A percentile compares a stretch with the other conserved stretches of the same genome.
These are phyloP conservation scores for Metopia argyrocephala DNA, from an alignment of 2,888 invertebrate species.

Conservation along the genomic window DNA sequence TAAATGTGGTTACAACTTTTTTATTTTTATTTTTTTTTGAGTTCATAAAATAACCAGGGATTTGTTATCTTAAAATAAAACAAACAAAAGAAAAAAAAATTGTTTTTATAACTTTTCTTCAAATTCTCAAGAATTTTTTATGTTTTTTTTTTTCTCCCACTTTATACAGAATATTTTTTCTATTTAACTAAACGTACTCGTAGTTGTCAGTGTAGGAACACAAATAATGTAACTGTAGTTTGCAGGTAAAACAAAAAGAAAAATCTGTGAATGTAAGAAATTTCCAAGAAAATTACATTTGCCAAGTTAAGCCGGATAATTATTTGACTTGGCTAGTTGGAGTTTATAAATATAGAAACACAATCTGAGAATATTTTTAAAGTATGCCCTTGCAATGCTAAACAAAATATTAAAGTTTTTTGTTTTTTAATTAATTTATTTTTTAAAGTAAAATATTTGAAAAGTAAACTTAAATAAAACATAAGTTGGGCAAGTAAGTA, in stretches of 20 bases:
- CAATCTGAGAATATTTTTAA: too few species aligned
- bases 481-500: too few species aligned
- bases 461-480: too few species aligned
- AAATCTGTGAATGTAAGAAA: not conserved
- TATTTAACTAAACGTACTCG: not conserved
- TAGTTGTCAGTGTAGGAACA: too few species aligned
- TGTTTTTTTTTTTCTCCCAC: not conserved
- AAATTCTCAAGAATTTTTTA: conserved; percentile 15
- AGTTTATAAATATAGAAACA: too few species aligned
- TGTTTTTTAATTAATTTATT: too few species aligned
- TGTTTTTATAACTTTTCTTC: conserved; percentile 3
- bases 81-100: conserved; percentile 12
- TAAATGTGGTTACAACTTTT: not conserved
- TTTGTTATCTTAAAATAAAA: conserved; percentile 7
- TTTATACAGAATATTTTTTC: not conserved
- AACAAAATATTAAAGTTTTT: too few species aligned
- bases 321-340: not conserved
- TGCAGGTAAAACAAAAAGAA: not conserved
- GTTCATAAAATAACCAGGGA: not conserved
- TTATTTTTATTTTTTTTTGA: too few species aligned
- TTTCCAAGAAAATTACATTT: not conserved
- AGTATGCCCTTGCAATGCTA: too few species aligned
- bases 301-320: not conserved
- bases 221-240: not conserved
- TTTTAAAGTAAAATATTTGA: too few species aligned